These are phyloP conservation scores for Oncorhynchus masou DNA, from an alignment of 2,113 vertebrate genomes.

Conservation along the genomic window DNA sequence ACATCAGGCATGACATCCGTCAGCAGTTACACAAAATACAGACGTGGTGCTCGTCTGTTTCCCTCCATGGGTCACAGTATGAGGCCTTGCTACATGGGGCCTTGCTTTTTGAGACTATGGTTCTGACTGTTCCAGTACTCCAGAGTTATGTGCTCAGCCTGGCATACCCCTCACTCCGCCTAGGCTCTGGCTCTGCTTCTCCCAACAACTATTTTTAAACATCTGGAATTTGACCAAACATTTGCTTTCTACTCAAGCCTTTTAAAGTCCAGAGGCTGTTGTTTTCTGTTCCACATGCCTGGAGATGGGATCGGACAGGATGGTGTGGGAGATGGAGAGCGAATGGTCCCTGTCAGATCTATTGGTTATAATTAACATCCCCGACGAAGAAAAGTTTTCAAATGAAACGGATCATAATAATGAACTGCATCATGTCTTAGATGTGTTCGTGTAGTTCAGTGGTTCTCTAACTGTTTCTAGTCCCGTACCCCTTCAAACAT, in stretches of 20 bases:
- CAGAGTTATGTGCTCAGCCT: neutral
- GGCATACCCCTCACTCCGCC: neutral
- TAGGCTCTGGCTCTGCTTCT: constrained; percentile 6
- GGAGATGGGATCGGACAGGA: constrained; percentile 24
- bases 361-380: neutral
- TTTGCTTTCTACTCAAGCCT: constrained; percentile 59
- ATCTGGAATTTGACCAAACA: constrained; percentile 73
- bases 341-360: neutral
- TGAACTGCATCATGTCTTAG: too few species aligned
- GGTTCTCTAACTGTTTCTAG: too few species aligned
- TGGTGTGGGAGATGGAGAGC: neutral
- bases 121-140: too few species aligned
- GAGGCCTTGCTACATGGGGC: too few species aligned
- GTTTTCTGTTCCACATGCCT: constrained; percentile 61
- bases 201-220: constrained; percentile 71
- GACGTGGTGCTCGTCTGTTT: neutral
- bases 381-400: too few species aligned
- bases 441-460: too few species aligned
- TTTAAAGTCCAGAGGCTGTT: constrained; percentile 64
- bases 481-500: too few species aligned
- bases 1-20: neutral
- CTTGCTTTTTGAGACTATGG: too few species aligned
- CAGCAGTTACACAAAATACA: neutral
- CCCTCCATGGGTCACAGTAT: neutral
- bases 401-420: too few species aligned